Base-by-base conservation (phyloP, 1,140 invertebrate genomes). In the Lasaia peninsularis region DNA sequence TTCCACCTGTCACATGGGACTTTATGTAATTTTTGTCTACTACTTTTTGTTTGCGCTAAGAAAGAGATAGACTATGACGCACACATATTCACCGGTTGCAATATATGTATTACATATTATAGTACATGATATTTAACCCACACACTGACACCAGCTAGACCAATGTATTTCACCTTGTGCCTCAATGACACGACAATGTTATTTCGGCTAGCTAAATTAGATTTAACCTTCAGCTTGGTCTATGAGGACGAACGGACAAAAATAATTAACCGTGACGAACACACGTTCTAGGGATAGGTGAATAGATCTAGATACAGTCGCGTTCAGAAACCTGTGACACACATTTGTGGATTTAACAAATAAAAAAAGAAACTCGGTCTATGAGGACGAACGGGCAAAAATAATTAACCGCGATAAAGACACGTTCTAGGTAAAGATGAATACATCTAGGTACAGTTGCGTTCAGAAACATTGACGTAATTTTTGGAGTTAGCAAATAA, bases 121-220 rank as follows among this genome's bases (percentile, higher is more conserved):
- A 24, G 7, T 7, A 24, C 2, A 20, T 11, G 2, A 21, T 10
- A 9, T 18, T 20, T 44, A 16, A 20, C 2, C 2, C 40, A 48
- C 40, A 48, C 40, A 48, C 20, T 11, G 40, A 20, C 8, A 48
- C 0, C 11, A 48, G 40, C 55, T 60, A 63, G 54, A 52, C 58
- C 63, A 67, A 64, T 67, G 64, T 67, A 67, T 62, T 64, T 62
- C 59, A 71, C 69, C 65, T 71, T 67, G 58, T 40, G 59, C 52
- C n/a, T 53, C 68, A 71, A 71, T 65, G 69, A 68, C 69, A 59
- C 24, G 34, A 9, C 69, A 71, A 71, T 68, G 60, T 61, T 62
- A 61, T 59, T 55, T 58, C 32, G 60, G 49, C 50, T 55, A 21
- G 68, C 60, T 52, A 55, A 63, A 60, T 64, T 53, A 59, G 58